These are phyloP conservation scores for Gnatocerus cornutus DNA, from an alignment of 2,888 invertebrate genomes.

Conservation along the genomic window DNA sequence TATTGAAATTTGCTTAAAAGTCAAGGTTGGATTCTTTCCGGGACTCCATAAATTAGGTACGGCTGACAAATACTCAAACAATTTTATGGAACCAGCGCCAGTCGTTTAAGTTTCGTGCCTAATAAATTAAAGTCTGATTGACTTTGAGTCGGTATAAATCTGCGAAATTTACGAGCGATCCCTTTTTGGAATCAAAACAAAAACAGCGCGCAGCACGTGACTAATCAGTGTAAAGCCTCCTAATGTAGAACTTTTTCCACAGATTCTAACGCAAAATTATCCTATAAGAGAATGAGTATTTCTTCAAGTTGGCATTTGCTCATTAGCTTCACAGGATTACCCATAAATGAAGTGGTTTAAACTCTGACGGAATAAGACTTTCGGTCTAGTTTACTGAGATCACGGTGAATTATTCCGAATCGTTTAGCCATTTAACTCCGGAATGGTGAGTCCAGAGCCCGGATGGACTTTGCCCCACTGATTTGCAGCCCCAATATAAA, in stretches of 20 bases:
- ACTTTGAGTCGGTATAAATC: constrained; percentile 20
- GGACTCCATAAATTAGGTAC: no score
- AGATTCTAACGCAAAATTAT: no score
- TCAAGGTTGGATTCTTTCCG: not conserved
- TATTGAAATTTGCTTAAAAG: not conserved
- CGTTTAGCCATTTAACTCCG: constrained; percentile 50
- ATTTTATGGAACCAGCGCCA: constrained; percentile 10
- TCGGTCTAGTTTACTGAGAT: constrained; percentile 25
- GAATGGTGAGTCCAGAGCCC: constrained; percentile 20
- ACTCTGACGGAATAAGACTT: constrained; percentile 41
- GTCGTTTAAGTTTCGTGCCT: not conserved
- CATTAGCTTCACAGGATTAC: constrained; percentile 46
- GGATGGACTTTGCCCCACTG: constrained; percentile 25
- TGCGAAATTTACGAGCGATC: constrained; percentile 26
- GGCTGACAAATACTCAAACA: not conserved
- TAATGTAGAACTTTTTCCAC: not conserved
- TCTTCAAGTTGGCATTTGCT: constrained; percentile 44
- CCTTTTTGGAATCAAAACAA: constrained; percentile 16
- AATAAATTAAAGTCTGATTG: constrained; percentile 30
- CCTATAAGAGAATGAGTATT: no score
- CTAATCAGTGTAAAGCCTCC: constrained; percentile 9
- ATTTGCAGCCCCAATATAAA: constrained; percentile 44
- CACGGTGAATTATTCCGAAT: constrained; percentile 49
- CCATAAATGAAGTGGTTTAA: constrained; percentile 44
- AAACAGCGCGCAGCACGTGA: constrained; percentile 13